phyloP scores from a whole-genome alignment of 2,113 vertebrate species.

The Hippocampus barbouri region DNA sequence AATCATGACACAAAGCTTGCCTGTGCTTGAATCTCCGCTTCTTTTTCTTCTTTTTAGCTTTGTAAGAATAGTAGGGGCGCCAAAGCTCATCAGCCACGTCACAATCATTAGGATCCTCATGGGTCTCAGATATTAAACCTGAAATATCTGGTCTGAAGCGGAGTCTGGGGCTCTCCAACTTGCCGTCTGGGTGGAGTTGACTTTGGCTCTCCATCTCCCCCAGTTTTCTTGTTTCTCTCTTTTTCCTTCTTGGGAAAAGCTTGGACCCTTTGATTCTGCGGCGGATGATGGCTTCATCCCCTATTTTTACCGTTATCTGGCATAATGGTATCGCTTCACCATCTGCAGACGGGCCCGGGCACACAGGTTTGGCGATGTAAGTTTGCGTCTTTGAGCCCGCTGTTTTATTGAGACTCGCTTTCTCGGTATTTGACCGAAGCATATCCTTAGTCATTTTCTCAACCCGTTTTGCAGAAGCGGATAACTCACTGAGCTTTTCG shows the following conservation, averaged over 20 bases:
- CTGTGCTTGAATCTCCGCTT: constrained; percentile 81
- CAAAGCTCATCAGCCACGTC: constrained; percentile 90
- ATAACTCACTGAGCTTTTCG: constrained; percentile 79
- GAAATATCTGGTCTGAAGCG: constrained; percentile 71
- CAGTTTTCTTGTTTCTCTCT: constrained; percentile 61
- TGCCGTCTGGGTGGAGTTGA: constrained; percentile 45
- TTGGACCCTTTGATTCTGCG: constrained; percentile 91
- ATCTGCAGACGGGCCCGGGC: constrained; percentile 85
- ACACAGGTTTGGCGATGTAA: constrained; percentile 93
- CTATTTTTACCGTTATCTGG: constrained; percentile 98
- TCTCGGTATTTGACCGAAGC: constrained; percentile 61
- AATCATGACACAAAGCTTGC: constrained; percentile 59
- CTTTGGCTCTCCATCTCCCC: constrained; percentile 31
- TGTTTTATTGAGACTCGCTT: constrained; percentile 57
- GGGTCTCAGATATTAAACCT: constrained; percentile 71
- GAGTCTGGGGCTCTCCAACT: constrained; percentile 65
- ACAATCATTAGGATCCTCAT: constrained; percentile 85
- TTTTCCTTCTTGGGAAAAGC: constrained; percentile 83
- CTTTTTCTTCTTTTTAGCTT: constrained; percentile 91
- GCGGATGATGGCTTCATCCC: constrained; percentile 92
- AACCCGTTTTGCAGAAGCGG: constrained; percentile 63
- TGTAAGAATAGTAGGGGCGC: constrained; percentile 97
- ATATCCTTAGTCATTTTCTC: constrained; percentile 75
- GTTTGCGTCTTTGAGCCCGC: constrained; percentile 84
- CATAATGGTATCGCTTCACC: constrained; percentile 86